A percentile compares a stretch with the other conserved stretches of the same genome.
Evolutionary conservation across 2,888 invertebrate genomes (phyloP).

Genomic region (Pristionchus arcanus): DNA sequence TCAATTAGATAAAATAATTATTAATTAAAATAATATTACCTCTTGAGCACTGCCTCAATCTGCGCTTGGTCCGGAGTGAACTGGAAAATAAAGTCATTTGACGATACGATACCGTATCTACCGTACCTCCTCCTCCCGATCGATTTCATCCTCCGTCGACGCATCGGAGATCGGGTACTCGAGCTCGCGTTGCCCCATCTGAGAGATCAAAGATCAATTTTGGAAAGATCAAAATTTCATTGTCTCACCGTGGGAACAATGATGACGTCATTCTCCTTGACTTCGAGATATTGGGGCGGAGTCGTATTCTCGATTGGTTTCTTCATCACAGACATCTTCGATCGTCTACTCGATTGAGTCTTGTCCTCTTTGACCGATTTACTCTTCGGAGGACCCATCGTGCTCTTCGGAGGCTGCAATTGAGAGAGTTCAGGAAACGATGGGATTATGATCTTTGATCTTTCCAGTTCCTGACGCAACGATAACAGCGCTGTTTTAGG

Average conservation of each 20-base stretch:
- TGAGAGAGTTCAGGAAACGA: too few species aligned
- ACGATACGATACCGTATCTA: background rate
- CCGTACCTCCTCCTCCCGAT: background rate
- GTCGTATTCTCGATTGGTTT: background rate
- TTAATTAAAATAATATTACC: background rate
- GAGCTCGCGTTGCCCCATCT: background rate
- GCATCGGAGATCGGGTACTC: slow-evolving; percentile 18
- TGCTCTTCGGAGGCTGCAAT: background rate
- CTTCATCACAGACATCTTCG: slow-evolving; percentile 5
- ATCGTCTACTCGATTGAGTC: background rate
- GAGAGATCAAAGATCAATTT: background rate
- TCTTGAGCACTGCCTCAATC: slow-evolving; percentile 35
- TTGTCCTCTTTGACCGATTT: background rate
- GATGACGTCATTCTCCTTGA: slow-evolving; percentile 1
- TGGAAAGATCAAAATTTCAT: background rate
- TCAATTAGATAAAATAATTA: background rate
- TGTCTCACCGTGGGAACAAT: slow-evolving; percentile 11
- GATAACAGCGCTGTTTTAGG: too few species aligned
- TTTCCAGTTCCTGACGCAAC: too few species aligned
- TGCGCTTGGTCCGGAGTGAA: slow-evolving; percentile 20
- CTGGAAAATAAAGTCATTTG: background rate
- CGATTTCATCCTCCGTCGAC: slow-evolving; percentile 20
- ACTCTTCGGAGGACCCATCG: background rate
- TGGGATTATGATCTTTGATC: too few species aligned
- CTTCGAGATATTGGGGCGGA: background rate